phyloP scores from a whole-genome alignment of 2,797 vertebrate species.

The Coracias cyanogaster region DNA sequence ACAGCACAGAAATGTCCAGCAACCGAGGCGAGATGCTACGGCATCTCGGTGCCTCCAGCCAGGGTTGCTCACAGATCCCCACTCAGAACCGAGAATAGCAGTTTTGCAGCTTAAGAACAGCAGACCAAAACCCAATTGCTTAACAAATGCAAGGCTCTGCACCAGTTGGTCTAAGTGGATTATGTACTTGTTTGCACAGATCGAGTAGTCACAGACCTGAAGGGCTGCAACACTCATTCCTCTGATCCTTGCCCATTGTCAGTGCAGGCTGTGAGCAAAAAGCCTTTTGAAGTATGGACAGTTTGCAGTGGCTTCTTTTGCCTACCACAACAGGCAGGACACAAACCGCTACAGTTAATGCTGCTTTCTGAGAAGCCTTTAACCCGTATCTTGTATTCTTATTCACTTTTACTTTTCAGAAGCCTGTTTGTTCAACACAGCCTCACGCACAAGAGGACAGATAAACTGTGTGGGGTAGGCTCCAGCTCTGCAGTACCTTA shows the following conservation, averaged over 20 bases:
- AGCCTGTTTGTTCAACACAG: neutral
- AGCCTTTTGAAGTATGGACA: neutral
- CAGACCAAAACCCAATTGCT: neutral
- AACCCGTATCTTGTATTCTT: neutral
- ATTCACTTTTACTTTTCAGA: neutral
- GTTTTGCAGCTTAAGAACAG: neutral
- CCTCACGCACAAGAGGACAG: accelerated
- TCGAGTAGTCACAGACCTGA: neutral
- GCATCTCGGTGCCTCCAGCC: neutral
- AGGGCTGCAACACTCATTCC: neutral
- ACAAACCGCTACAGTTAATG: neutral
- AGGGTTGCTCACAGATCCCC: neutral
- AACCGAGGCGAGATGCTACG: neutral
- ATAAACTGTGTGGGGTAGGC: neutral
- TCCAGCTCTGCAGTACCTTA: neutral
- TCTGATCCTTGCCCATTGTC: neutral
- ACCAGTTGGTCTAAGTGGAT: neutral
- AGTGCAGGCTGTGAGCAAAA: neutral
- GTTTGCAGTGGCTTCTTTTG: neutral
- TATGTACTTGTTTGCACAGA: neutral
- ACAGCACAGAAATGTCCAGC: neutral
- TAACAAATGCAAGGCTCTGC: neutral
- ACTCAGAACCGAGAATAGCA: neutral
- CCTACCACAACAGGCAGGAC: neutral
- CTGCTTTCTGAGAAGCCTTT: neutral